Conservation (phyloP, 2,888 invertebrate species). For the Cerastis rubricosa region DNA sequence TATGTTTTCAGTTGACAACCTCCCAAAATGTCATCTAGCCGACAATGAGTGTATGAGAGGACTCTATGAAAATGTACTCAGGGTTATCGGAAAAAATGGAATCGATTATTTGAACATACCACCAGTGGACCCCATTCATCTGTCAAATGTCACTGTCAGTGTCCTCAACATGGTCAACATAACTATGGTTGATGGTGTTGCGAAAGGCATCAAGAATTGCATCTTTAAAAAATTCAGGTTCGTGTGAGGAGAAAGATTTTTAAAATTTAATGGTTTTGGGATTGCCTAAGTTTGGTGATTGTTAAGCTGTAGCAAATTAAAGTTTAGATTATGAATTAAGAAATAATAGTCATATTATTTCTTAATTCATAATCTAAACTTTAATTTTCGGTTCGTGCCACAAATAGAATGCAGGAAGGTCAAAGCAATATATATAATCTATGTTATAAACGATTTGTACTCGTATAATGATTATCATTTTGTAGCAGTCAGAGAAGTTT, state of each 20-base stretch:
- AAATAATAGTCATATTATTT: too few species aligned
- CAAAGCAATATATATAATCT: background rate
- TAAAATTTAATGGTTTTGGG: background rate
- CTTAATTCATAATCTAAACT: too few species aligned
- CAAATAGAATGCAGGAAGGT: background rate
- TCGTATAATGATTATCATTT: background rate
- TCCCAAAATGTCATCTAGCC: constrained; percentile 72
- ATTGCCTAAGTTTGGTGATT: background rate
- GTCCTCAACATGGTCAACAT: constrained; percentile 69
- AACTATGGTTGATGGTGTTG: constrained; percentile 71
- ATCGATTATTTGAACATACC: constrained; percentile 72
- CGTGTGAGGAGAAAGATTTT: background rate
- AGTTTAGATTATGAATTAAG: background rate
- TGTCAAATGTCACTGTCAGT: constrained; percentile 68
- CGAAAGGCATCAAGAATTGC: constrained; percentile 74
- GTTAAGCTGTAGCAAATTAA: background rate
- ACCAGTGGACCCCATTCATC: constrained; percentile 72
- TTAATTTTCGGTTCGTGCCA: too few species aligned
- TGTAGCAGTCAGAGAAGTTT: background rate
- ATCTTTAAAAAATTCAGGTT: constrained; percentile 69
- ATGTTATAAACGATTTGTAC: background rate
- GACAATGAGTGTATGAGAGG: constrained; percentile 71
- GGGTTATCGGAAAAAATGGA: constrained; percentile 69
- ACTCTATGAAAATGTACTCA: constrained; percentile 63
- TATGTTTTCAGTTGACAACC: constrained; percentile 68